Conservation (phyloP, 1,140 invertebrate genomes). For the Pemphigus obesinymphae region DNA sequence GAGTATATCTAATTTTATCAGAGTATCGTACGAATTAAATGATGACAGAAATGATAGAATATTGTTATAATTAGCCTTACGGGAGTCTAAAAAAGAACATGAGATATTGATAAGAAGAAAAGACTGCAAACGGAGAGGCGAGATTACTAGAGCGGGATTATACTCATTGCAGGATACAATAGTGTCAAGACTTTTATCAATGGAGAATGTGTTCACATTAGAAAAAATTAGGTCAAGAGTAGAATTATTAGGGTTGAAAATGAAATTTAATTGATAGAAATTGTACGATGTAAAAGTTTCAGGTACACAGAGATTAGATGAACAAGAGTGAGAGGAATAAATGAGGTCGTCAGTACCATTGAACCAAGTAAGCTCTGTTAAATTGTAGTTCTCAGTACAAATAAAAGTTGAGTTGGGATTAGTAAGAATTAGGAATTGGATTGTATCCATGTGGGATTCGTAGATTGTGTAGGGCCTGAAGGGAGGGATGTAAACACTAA, state of each 20-base stretch:
- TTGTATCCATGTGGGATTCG: background rate
- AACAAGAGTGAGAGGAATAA: background rate
- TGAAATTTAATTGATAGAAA: too few relatives aligned
- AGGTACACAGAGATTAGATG: background rate
- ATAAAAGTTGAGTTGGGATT: background rate
- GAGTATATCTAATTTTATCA: background rate
- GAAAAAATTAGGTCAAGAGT: background rate
- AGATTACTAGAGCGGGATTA: background rate
- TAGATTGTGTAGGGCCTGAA: background rate
- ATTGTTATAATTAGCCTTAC: too few relatives aligned
- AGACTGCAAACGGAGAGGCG: background rate
- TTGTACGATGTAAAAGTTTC: background rate
- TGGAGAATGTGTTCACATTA: background rate
- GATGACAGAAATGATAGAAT: background rate
- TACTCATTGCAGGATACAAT: background rate
- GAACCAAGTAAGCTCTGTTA: background rate
- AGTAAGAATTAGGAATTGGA: background rate
- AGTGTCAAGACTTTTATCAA: background rate
- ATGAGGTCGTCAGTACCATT: background rate
- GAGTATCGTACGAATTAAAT: background rate
- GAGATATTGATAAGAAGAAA: background rate
- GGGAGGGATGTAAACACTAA: background rate
- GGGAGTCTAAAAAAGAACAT: background rate
- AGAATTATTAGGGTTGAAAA: background rate
- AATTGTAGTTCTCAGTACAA: background rate